phyloP scores from a whole-genome alignment of 2,888 invertebrate genomes.

The Carcina quercana region DNA sequence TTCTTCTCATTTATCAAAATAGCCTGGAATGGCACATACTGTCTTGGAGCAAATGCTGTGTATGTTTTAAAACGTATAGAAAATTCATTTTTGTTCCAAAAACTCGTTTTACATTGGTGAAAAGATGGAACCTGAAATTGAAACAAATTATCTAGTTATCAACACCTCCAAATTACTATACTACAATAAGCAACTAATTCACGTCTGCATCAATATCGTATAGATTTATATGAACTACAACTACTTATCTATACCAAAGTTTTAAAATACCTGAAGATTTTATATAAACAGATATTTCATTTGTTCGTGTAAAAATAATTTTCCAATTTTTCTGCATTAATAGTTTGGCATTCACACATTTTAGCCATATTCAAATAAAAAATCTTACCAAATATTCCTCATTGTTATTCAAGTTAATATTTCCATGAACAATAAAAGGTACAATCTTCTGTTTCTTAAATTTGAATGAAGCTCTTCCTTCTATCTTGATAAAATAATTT shows the following conservation, averaged over 20 bases:
- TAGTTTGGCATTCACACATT: background rate
- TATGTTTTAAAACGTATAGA: conserved; percentile 42
- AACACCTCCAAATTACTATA: too few species aligned
- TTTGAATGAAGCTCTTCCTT: conserved; percentile 36
- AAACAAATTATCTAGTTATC: too few species aligned
- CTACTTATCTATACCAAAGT: too few species aligned
- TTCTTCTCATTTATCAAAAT: conserved; percentile 43
- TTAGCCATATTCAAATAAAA: background rate
- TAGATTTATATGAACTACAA: too few species aligned
- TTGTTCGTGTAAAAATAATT: too few species aligned
- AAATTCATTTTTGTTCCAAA: conserved; percentile 34
- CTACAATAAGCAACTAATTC: too few species aligned
- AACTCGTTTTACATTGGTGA: conserved; percentile 37
- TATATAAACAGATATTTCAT: too few species aligned
- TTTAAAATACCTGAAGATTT: too few species aligned
- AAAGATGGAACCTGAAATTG: conserved; percentile 37
- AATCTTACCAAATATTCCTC: conserved; percentile 39
- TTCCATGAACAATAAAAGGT: conserved; percentile 38
- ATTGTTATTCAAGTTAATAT: conserved; percentile 43
- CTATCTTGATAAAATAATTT: conserved; percentile 42
- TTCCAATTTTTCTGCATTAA: too few species aligned
- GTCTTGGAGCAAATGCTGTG: conserved; percentile 42
- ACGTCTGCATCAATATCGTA: too few species aligned
- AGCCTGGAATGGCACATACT: conserved; percentile 44
- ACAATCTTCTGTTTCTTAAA: conserved; percentile 27